These are phyloP conservation scores for Cyanistes caeruleus DNA, from an alignment of 2,113 vertebrate genomes.

Conservation along the genomic window DNA sequence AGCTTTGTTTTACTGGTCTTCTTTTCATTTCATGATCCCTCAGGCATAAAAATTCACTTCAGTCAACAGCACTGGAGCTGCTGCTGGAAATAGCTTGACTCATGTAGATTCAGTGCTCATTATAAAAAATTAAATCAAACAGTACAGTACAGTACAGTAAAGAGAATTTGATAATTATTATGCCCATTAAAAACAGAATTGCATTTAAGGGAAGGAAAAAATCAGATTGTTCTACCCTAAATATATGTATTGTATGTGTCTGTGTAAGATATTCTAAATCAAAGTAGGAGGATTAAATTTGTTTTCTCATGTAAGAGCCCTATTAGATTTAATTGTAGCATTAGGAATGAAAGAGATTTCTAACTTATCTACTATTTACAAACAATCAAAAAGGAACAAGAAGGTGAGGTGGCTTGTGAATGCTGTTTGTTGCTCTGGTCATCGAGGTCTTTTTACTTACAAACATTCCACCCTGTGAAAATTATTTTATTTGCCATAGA, in stretches of 20 bases:
- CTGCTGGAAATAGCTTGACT: background rate
- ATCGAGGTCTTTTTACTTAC: background rate
- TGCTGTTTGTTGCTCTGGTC: background rate
- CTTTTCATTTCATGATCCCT: background rate
- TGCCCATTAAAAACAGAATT: background rate
- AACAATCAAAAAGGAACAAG: background rate
- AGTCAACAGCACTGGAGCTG: background rate
- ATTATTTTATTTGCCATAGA: background rate
- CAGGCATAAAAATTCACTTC: background rate
- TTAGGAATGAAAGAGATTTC: background rate
- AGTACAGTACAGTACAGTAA: background rate
- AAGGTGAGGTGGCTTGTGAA: fast-evolving
- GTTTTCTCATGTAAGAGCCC: background rate
- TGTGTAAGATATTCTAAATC: background rate
- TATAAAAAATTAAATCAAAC: background rate
- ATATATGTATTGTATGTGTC: background rate
- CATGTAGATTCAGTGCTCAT: background rate
- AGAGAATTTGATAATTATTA: background rate
- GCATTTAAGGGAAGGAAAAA: background rate
- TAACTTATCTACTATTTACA: background rate
- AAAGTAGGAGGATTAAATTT: background rate
- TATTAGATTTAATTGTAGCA: background rate
- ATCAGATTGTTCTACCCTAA: background rate
- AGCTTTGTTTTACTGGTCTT: background rate
- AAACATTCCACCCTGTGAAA: background rate